These are phyloP conservation scores for Papilio glaucus DNA, from an alignment of 1,140 invertebrate genomes.

Conservation along the genomic window DNA sequence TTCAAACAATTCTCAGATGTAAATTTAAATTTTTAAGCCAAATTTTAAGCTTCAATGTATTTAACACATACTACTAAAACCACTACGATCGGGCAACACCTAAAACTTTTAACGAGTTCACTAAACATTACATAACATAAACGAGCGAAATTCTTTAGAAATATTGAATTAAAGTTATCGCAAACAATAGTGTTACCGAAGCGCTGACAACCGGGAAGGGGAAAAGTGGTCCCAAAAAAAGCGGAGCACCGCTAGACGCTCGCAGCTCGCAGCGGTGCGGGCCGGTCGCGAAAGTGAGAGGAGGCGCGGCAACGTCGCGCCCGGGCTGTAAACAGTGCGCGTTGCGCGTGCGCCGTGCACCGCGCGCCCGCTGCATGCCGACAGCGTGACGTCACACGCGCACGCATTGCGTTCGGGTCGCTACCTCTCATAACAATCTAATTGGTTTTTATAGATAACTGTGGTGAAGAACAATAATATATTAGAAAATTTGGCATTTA, in stretches of 20 bases:
- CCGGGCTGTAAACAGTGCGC: slow-evolving; percentile 79
- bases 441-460: background rate
- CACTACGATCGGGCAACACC: background rate
- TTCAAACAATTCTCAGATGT: too few relatives aligned
- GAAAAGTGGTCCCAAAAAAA: slow-evolving; percentile 79
- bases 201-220: slow-evolving; percentile 69
- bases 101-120: background rate
- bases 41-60: too few relatives aligned
- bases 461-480: background rate
- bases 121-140: slow-evolving; percentile 1
- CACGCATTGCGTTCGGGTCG: slow-evolving; percentile 15
- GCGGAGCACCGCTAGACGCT: slow-evolving; percentile 78
- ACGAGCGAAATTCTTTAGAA: background rate
- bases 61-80: too few relatives aligned
- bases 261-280: slow-evolving; percentile 62
- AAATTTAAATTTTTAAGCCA: too few relatives aligned
- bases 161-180: slow-evolving; percentile 41
- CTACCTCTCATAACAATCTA: slow-evolving; percentile 19
- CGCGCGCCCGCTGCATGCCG: slow-evolving; percentile 78
- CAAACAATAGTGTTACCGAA: slow-evolving; percentile 70
- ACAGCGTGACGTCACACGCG: slow-evolving; percentile 66
- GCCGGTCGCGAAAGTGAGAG: slow-evolving; percentile 78
- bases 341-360: slow-evolving; percentile 65
- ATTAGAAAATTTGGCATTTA: background rate
- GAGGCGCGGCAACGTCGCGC: slow-evolving; percentile 75